Conservation (phyloP, 2,888 invertebrate genomes). For the Toxonevra muliebris region DNA sequence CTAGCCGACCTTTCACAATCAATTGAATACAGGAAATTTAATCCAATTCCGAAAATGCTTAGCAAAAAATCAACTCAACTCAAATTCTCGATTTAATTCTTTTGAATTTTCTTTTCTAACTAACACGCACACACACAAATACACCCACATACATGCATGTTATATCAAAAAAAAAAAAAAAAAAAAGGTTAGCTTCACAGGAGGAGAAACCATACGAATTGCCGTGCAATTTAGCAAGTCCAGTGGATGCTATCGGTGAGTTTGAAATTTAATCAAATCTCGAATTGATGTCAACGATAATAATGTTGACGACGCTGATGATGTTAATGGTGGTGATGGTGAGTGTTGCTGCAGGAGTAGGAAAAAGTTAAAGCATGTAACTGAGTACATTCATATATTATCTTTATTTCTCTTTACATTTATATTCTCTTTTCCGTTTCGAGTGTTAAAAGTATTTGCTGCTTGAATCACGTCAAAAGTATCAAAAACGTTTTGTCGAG, state of each 20-base stretch:
- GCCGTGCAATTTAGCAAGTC: slow-evolving; percentile 45
- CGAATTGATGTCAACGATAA: not conserved
- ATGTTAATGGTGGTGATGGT: no score
- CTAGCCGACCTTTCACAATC: slow-evolving; percentile 16
- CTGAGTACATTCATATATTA: no score
- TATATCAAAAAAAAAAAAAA: slow-evolving; percentile 9
- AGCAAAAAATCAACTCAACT: slow-evolving; percentile 12
- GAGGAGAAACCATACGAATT: slow-evolving; percentile 48
- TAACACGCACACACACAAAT: not conserved
- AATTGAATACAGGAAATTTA: slow-evolving; percentile 18
- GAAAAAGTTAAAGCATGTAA: no score
- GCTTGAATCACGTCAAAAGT: no score
- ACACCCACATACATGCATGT: not conserved
- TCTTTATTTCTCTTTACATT: no score
- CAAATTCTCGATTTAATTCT: not conserved
- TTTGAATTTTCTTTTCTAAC: not conserved
- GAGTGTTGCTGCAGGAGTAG: no score
- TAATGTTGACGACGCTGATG: no score
- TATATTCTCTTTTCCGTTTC: no score
- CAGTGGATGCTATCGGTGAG: slow-evolving; percentile 50
- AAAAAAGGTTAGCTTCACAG: slow-evolving; percentile 36
- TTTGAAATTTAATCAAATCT: slow-evolving; percentile 27
- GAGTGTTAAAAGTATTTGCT: no score
- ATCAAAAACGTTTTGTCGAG: no score
- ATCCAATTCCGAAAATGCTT: not conserved